These are phyloP conservation scores for Ornithoptera alexandrae DNA, from an alignment of 2,888 invertebrate genomes.

Conservation along the genomic window DNA sequence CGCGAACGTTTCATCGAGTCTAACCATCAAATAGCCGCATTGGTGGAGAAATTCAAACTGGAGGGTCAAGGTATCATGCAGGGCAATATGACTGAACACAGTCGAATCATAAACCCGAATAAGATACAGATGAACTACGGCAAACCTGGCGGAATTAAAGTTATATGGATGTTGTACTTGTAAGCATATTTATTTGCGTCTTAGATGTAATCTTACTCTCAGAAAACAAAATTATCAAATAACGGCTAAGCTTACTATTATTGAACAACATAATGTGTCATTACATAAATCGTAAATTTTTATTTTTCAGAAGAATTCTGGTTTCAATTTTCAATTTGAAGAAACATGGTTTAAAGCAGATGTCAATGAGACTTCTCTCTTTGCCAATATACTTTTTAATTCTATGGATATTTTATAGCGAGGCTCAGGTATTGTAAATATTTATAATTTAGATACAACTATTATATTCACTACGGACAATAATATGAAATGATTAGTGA, in stretches of 20 bases:
- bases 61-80: slow-evolving; percentile 90
- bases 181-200: slow-evolving; percentile 54
- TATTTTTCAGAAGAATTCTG: slow-evolving; percentile 83
- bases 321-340: slow-evolving; percentile 89
- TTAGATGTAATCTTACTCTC: too few relatives aligned
- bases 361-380: slow-evolving; percentile 86
- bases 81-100: slow-evolving; percentile 77
- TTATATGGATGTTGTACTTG: slow-evolving; percentile 85
- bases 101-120: slow-evolving; percentile 81
- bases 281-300: background rate
- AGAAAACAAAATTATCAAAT: too few relatives aligned
- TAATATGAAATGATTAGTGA: too few relatives aligned
- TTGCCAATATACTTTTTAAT: slow-evolving; percentile 88
- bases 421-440: slow-evolving; percentile 72
- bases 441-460: background rate
- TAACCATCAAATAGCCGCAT: slow-evolving; percentile 93
- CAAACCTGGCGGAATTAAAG: slow-evolving; percentile 83
- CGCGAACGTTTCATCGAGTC: slow-evolving; percentile 96
- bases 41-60: slow-evolving; percentile 94
- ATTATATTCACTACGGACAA: background rate
- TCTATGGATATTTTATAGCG: slow-evolving; percentile 89
- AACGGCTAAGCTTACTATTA: too few relatives aligned
- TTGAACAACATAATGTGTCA: too few relatives aligned
- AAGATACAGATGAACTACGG: slow-evolving; percentile 89
- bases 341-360: slow-evolving; percentile 86